These are phyloP conservation scores for Fukomys damarensis DNA, from an alignment of 2,113 vertebrate genomes.

Conservation along the genomic window DNA sequence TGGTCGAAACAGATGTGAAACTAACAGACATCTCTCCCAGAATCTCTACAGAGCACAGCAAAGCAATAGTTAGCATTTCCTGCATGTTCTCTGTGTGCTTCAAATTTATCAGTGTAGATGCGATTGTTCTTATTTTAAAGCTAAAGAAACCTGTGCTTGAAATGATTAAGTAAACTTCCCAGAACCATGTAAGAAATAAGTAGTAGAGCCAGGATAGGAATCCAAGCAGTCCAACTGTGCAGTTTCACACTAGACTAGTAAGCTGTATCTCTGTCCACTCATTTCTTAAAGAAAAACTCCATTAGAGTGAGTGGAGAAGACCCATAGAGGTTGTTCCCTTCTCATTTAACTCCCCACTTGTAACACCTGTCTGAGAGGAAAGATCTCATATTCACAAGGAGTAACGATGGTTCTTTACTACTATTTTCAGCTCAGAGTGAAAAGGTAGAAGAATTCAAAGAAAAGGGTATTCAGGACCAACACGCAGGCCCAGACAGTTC, in stretches of 20 bases:
- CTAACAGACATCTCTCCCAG: background rate
- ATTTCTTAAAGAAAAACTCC: background rate
- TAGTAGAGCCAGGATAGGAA: background rate
- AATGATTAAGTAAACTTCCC: conserved; percentile 7
- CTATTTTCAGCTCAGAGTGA: background rate
- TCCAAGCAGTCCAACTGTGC: background rate
- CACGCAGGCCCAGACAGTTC: background rate
- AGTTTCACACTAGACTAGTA: background rate
- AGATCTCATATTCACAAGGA: background rate
- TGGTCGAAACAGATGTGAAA: background rate
- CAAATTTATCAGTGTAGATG: background rate
- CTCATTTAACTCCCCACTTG: background rate
- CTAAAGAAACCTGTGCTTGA: background rate
- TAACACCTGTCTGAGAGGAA: background rate
- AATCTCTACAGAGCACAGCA: background rate
- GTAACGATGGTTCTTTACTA: background rate
- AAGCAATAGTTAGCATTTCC: background rate
- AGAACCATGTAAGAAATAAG: background rate
- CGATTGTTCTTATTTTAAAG: background rate
- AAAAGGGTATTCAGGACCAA: background rate
- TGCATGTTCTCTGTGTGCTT: background rate
- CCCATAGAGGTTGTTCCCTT: background rate
- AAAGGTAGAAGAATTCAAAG: conserved; percentile 37
- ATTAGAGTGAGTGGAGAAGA: background rate
- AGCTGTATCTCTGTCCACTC: background rate